phyloP scores from a whole-genome alignment of 2,113 vertebrate genomes.

The Brienomyrus brachyistius region DNA sequence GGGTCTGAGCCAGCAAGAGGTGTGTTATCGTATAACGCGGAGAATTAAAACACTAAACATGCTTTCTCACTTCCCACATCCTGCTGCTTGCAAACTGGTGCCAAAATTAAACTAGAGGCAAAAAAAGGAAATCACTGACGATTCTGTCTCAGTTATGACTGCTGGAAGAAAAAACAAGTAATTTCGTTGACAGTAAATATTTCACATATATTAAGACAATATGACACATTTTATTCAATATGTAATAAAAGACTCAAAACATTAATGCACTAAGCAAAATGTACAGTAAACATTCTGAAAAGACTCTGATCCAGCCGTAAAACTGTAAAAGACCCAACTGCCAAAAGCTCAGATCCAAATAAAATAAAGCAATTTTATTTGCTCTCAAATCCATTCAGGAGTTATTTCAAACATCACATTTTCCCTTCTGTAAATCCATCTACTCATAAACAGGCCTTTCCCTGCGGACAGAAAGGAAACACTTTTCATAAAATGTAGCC shows the following conservation, averaged over 20 bases:
- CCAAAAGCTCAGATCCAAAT: slow-evolving; percentile 6
- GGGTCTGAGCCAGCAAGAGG: neutral
- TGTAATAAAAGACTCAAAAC: neutral
- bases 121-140: neutral
- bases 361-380: slow-evolving; percentile 14
- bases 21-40: neutral
- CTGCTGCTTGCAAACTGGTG: neutral
- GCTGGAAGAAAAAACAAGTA: neutral
- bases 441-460: slow-evolving; percentile 15
- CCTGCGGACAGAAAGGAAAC: neutral
- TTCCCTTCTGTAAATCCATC: slow-evolving; percentile 12
- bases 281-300: neutral
- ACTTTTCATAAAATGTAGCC: neutral
- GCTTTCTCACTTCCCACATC: neutral
- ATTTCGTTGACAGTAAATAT: neutral
- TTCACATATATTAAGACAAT: neutral
- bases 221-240: neutral
- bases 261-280: neutral
- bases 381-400: neutral
- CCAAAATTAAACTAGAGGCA: neutral
- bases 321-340: neutral
- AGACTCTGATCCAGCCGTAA: neutral
- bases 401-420: neutral
- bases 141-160: neutral
- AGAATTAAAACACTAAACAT: neutral